A percentile compares a stretch with the other conserved stretches of the same genome.
Conservation (phyloP, 2,888 invertebrate species). For the Platypus cylindrus region DNA sequence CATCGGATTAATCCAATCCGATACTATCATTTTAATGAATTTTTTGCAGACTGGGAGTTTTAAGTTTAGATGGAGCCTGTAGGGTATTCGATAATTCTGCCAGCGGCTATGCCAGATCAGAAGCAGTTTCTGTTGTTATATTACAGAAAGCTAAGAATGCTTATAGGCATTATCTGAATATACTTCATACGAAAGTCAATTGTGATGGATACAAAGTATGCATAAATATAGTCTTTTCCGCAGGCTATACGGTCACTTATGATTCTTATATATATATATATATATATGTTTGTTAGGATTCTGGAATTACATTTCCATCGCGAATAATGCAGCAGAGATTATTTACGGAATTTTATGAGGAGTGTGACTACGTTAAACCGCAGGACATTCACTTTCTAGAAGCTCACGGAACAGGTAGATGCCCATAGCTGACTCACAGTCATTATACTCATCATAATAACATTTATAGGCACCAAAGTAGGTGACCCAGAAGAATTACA, state of each 20-base stretch:
- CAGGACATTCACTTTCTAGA: conserved; percentile 64
- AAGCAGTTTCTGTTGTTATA: conserved; percentile 57
- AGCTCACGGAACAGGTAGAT: conserved; percentile 67
- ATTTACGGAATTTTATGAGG: conserved; percentile 51
- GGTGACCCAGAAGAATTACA: conserved; percentile 88
- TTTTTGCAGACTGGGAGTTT: conserved; percentile 47
- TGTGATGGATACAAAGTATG: conserved; percentile 21
- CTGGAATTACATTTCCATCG: conserved; percentile 33
- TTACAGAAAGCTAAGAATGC: conserved; percentile 52
- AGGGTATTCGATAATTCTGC: conserved; percentile 81
- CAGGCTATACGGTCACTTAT: too few species aligned
- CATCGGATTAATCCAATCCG: too few species aligned
- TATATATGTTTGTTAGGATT: conserved; percentile 29
- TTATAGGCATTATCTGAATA: conserved; percentile 25
- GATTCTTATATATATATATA: too few species aligned
- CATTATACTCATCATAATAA: too few species aligned
- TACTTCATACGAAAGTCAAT: conserved; percentile 12
- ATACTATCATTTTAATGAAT: too few species aligned
- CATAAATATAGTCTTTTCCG: too few species aligned
- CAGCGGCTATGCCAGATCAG: conserved; percentile 74
- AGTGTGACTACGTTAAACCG: conserved; percentile 55
- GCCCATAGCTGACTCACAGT: conserved; percentile 60
- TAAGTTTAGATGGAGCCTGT: conserved; percentile 77
- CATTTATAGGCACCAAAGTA: conserved; percentile 49
- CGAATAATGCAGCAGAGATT: conserved; percentile 46